Base-by-base conservation (phyloP, 1,140 invertebrate genomes). In the Drosophila suzukii region DNA sequence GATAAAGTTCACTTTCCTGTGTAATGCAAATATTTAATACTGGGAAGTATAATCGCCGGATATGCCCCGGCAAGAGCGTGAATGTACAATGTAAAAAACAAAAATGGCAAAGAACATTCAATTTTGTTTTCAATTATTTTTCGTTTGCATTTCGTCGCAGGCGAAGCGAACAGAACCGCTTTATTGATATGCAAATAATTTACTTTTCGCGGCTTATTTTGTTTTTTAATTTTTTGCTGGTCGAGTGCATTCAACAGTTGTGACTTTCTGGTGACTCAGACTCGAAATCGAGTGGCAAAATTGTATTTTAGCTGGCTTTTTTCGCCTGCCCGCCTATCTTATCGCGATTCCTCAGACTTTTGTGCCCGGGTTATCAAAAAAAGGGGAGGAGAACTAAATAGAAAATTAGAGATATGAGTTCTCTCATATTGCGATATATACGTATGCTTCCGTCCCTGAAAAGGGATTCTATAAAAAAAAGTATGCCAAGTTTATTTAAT, bases 111-210 rank as follows among this genome's bases (percentile, higher is more conserved):
- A 61, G 17, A 32, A 49, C 58, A 51, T 63, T 15, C 17, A 7
- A 51, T 44, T 67, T 57, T 49, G 65, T 70, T 70, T 71, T 46
- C 43, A 70, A 70, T 68, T 70, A 70, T 70, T 70, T 68, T 67
- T n/a, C 11, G 8, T 68, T 56, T 41, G 67, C 41, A 67, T 47
- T 70, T 68, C 24, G 62, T 70, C 34, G 62, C 62, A 4, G 34
- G 17, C 50, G 66, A 68, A 41, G 67, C 50, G 63, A 56, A 57
- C 63, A 49, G 63, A 55, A 44, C 47, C 39, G 49, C 61, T 58
- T 54, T 74, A 75, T 74, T 63, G 57, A 75, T 74, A 75, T 75
- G 73, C 73, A 75, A 75, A 75, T 72, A 65, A 59, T 53, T 51
- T 55, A 74, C 49, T 70, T 68, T 68, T 49, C 12, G 34, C 36